Base-by-base conservation (phyloP, 2,888 invertebrate species). In the Bimastos eiseni region DNA sequence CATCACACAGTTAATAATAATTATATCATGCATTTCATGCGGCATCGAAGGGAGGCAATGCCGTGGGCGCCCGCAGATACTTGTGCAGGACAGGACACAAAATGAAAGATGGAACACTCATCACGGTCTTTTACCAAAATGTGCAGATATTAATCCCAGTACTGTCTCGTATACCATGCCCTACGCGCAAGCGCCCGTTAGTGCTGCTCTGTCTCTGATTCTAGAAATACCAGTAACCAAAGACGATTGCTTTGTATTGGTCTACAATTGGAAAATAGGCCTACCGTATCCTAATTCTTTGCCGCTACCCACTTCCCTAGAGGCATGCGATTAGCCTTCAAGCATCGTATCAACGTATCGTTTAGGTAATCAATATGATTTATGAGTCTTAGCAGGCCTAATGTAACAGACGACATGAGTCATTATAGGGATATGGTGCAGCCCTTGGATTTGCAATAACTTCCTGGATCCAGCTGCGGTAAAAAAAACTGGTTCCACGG, bases 191-290 rank as follows among this genome's bases (percentile, higher is more conserved):
- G 49, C 21, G 49, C 21, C 6, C 24, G 24, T 49, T 19, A 21
- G 19, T 2, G 19, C 24, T 70, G 70, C n/a, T n/a, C n/a, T 44
- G 44, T 44, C 44, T 17, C n/a, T n/a, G 70, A n/a, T 70, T n/a
- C 70, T 70, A 70, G 70, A n/a, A 70, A 70, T 70, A 70, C 70
- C 70, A n/a, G n/a, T n/a, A 70, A 70, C n/a, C n/a, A 70, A 70
- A 70, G 30, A n/a, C n/a, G 70, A n/a, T 70, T 70, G n/a, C 70
- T n/a, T n/a, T 6, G n/a, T 70, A 70, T 70, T 6, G 13, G 70
- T 70, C 30, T 70, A n/a, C n/a, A n/a, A n/a, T 30, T 70, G 70
- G 30, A 70, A n/a, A 70, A 70, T 70, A n/a, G n/a, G n/a, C n/a
- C n/a, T n/a, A 70, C 30, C 30, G 70, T 8, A n/a, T 6, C n/a